Percentiles rank a stretch among this genome's conserved stretches.
Evolutionary conservation across 2,113 vertebrate species (phyloP).

Genomic region (Epinephelus cyanopodus): DNA sequence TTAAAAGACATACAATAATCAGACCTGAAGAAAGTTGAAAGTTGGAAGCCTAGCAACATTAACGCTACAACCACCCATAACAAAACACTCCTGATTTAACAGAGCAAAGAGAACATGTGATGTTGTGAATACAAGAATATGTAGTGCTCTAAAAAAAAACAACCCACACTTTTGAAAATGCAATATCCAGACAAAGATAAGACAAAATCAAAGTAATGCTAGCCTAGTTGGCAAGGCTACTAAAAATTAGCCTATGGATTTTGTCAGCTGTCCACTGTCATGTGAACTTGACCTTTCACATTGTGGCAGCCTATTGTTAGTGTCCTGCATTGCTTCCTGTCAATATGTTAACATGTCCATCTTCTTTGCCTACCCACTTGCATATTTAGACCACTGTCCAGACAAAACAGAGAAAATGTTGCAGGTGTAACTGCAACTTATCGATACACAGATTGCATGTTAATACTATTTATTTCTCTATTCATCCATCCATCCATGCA

Average conservation of each 20-base stretch:
- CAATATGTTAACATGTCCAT: no score
- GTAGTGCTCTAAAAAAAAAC: not conserved
- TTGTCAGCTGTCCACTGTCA: not conserved
- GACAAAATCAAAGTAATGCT: no score
- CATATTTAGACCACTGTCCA: no score
- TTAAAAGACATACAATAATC: no score
- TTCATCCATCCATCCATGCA: not conserved
- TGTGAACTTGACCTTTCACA: not conserved
- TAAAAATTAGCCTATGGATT: not conserved
- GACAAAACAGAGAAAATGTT: no score
- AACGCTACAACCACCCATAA: not conserved
- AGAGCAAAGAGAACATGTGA: not conserved
- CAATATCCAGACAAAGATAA: not conserved
- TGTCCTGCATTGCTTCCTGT: no score
- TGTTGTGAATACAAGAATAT: not conserved
- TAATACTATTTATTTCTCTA: not conserved
- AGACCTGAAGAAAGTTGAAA: no score
- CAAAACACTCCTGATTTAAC: not conserved
- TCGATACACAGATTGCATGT: not conserved
- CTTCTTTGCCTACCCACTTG: no score
- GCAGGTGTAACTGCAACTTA: not conserved
- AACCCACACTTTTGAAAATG: not conserved
- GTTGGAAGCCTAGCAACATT: not conserved
- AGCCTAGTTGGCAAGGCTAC: not conserved
- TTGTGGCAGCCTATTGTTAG: not conserved